A percentile compares a stretch with the other conserved stretches of the same genome.
phyloP scores from a whole-genome alignment of 2,888 invertebrate species.

The Andrena bucephala region DNA sequence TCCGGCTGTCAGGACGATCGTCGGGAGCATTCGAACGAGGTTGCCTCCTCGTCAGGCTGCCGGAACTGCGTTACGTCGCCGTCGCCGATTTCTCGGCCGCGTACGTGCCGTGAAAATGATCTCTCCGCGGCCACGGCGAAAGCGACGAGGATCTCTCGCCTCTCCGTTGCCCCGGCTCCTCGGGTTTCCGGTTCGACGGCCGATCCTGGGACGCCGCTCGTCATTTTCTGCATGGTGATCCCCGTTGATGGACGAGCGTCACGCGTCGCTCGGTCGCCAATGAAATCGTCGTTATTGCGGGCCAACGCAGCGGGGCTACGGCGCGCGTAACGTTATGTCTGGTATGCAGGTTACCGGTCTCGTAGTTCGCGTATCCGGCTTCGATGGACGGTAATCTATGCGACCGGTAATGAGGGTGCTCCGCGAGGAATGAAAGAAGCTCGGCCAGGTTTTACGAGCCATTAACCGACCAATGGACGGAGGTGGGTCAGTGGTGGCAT shows the following conservation, averaged over 20 bases:
- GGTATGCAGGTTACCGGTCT: constrained; percentile 67
- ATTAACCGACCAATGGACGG: constrained; percentile 39
- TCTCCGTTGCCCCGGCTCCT: constrained; percentile 16
- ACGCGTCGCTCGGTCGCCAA: constrained; percentile 54
- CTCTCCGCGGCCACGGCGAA: constrained; percentile 76
- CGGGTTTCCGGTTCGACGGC: constrained; percentile 48
- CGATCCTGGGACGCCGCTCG: constrained; percentile 7
- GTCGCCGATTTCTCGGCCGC: constrained; percentile 76
- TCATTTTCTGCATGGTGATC: constrained; percentile 54
- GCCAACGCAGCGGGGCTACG: background rate
- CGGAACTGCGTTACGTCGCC: constrained; percentile 67
- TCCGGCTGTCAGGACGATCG: no score
- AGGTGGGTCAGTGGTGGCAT: constrained; percentile 49
- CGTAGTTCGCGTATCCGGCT: constrained; percentile 57
- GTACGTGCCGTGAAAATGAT: constrained; percentile 75
- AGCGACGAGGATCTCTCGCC: constrained; percentile 73
- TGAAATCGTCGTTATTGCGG: constrained; percentile 48
- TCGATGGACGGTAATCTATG: constrained; percentile 28
- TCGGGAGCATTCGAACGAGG: background rate
- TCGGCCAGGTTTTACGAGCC: constrained; percentile 38
- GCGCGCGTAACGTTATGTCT: constrained; percentile 28
- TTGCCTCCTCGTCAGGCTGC: constrained; percentile 29
- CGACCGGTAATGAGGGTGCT: constrained; percentile 47
- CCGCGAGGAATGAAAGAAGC: constrained; percentile 14
- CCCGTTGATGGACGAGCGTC: constrained; percentile 24